A percentile compares a stretch with the other conserved stretches of the same genome.
Conservation (phyloP, 2,113 vertebrate species). For the Cebidichthys violaceus region DNA sequence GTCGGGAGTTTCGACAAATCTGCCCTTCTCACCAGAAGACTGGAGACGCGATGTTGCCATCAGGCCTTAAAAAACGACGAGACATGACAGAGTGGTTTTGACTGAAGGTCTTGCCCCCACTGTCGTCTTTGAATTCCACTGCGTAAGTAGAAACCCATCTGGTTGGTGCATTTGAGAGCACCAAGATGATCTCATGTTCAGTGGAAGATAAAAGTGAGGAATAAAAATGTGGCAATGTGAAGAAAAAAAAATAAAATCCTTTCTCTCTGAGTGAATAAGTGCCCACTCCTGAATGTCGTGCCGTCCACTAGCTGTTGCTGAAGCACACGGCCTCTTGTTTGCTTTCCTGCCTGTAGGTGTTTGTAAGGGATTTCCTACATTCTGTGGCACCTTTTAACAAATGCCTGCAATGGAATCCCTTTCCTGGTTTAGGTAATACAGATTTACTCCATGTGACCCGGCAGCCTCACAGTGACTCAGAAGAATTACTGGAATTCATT, state of each 20-base stretch:
- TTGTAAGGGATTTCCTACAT: slow-evolving; percentile 47
- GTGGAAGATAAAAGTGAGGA: slow-evolving; percentile 44
- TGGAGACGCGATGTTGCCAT: slow-evolving; percentile 44
- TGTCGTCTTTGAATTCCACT: slow-evolving; percentile 55
- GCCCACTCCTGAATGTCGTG: slow-evolving; percentile 2
- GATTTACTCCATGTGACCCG: slow-evolving; percentile 56
- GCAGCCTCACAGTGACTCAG: slow-evolving; percentile 69
- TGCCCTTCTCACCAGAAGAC: slow-evolving; percentile 36
- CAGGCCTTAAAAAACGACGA: slow-evolving; percentile 53
- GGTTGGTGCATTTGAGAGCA: slow-evolving; percentile 49
- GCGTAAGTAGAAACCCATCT: slow-evolving; percentile 67
- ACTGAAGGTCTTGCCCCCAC: slow-evolving; percentile 44
- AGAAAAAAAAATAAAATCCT: neutral
- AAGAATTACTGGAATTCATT: slow-evolving; percentile 71
- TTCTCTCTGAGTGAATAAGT: slow-evolving; percentile 17
- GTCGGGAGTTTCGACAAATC: neutral
- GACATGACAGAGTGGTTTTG: slow-evolving; percentile 53
- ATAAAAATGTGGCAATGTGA: slow-evolving; percentile 25
- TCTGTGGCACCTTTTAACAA: slow-evolving; percentile 47
- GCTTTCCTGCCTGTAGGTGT: slow-evolving; percentile 48
- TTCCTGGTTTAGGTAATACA: slow-evolving; percentile 44
- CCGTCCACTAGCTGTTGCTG: neutral
- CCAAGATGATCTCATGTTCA: slow-evolving; percentile 63
- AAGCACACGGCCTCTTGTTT: slow-evolving; percentile 42
- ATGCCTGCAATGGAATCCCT: slow-evolving; percentile 53